Evolutionary conservation across 2,113 vertebrate species (phyloP).

Genomic region (Capreolus pygargus): DNA sequence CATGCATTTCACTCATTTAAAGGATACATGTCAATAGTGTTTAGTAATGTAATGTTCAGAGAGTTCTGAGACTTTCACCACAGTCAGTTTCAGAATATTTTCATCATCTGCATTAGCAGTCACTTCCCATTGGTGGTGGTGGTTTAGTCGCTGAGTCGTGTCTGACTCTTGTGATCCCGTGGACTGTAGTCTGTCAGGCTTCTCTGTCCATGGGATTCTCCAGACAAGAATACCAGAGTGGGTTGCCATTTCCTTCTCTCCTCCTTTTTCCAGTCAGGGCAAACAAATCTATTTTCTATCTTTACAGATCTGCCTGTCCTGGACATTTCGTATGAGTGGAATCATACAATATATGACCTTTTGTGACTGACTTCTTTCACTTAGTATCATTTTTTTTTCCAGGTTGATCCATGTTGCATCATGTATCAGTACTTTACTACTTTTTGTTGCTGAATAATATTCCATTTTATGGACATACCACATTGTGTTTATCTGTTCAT

Average conservation of each 20-base stretch:
- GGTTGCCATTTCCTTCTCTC: too few species aligned
- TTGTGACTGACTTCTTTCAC: neutral
- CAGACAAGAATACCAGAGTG: too few species aligned
- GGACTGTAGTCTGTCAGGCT: neutral
- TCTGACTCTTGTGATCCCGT: fast-evolving
- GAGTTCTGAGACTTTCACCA: neutral
- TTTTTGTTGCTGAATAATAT: neutral
- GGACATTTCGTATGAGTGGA: neutral
- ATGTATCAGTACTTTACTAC: neutral
- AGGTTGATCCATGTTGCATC: neutral
- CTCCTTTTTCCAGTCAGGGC: neutral
- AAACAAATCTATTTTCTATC: neutral
- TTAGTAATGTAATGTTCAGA: neutral
- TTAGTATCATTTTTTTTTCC: neutral
- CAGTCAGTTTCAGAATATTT: neutral
- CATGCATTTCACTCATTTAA: neutral
- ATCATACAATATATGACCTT: neutral
- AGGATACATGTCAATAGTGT: neutral
- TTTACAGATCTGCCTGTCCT: neutral
- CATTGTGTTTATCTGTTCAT: neutral
- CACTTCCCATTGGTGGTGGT: neutral
- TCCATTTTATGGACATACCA: neutral
- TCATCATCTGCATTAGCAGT: too few species aligned
- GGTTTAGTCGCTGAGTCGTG: neutral
- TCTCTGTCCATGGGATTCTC: too few species aligned